Percentiles rank a stretch among this genome's conserved stretches.
Evolutionary conservation across 2,888 invertebrate genomes (phyloP).

Genomic region (Prosopocoilus inquinatus): DNA sequence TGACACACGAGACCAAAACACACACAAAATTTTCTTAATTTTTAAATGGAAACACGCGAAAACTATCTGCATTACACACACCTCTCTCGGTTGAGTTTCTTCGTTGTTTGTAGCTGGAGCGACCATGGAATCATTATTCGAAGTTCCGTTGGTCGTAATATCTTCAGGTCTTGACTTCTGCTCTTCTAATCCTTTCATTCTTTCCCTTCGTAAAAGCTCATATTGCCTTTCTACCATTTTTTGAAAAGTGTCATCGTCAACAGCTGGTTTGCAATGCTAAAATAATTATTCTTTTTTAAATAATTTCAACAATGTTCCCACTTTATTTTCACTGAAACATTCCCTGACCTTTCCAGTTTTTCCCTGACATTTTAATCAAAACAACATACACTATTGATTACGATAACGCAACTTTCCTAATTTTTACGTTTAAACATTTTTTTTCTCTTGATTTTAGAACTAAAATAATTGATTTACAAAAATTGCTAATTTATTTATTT

Average conservation of each 20-base stretch:
- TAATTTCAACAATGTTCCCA: no score
- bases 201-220: slow-evolving; percentile 70
- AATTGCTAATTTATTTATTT: no score
- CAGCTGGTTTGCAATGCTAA: slow-evolving; percentile 84
- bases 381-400: no score
- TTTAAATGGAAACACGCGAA: not conserved
- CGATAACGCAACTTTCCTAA: no score
- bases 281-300: slow-evolving; percentile 10
- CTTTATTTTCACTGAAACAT: no score
- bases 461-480: no score
- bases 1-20: not conserved
- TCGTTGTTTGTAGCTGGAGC: slow-evolving; percentile 9
- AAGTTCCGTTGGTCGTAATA: slow-evolving; percentile 45
- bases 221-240: slow-evolving; percentile 87
- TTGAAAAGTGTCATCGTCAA: slow-evolving; percentile 90
- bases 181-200: slow-evolving; percentile 60
- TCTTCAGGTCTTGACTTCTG: slow-evolving; percentile 50
- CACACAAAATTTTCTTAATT: not conserved
- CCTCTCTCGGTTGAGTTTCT: slow-evolving; percentile 15
- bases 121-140: slow-evolving; percentile 32
- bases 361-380: no score
- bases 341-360: no score
- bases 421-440: no score
- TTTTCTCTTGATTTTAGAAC: no score
- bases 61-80: not conserved